Percentiles rank a stretch among this genome's conserved stretches.
Conservation (phyloP, 2,888 invertebrate species). For the Caenorhabditis sp. region DNA sequence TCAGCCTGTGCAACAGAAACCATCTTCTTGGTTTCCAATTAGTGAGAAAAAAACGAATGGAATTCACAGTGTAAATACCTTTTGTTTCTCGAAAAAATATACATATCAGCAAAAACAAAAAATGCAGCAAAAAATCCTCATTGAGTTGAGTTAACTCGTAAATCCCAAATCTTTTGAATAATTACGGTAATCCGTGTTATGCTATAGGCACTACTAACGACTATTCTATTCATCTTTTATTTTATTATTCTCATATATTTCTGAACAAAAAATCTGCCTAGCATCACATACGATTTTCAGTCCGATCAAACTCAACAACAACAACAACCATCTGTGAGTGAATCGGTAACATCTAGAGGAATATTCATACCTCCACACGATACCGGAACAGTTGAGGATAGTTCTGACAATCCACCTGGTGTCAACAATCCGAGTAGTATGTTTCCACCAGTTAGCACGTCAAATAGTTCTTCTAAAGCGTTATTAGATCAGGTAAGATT, state of each 20-base stretch:
- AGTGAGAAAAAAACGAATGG: not conserved
- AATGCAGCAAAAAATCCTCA: not conserved
- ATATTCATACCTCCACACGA: conserved; percentile 33
- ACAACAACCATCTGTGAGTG: conserved; percentile 16
- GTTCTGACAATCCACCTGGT: not conserved
- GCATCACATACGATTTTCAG: not conserved
- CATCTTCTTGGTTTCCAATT: not conserved
- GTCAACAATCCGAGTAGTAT: not conserved
- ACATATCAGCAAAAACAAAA: not conserved
- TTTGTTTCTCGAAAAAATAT: too few relatives aligned
- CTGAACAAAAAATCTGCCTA: not conserved
- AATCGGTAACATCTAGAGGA: conserved; percentile 18
- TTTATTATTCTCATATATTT: not conserved
- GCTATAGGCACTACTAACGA: not conserved
- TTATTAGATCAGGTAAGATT: conserved; percentile 32
- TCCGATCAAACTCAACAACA: not conserved
- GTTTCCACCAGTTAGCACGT: conserved; percentile 23
- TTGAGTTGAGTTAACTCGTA: not conserved
- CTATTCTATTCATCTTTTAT: not conserved
- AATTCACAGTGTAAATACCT: too few relatives aligned
- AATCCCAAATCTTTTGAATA: not conserved
- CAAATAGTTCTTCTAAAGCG: conserved; percentile 28
- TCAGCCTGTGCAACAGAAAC: too few relatives aligned
- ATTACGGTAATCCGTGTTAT: not conserved
- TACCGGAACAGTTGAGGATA: conserved; percentile 29